A percentile compares a stretch with the other conserved stretches of the same genome.
Evolutionary conservation across 1,140 invertebrate genomes (phyloP).

Genomic region (Megalonaias nervosa): DNA sequence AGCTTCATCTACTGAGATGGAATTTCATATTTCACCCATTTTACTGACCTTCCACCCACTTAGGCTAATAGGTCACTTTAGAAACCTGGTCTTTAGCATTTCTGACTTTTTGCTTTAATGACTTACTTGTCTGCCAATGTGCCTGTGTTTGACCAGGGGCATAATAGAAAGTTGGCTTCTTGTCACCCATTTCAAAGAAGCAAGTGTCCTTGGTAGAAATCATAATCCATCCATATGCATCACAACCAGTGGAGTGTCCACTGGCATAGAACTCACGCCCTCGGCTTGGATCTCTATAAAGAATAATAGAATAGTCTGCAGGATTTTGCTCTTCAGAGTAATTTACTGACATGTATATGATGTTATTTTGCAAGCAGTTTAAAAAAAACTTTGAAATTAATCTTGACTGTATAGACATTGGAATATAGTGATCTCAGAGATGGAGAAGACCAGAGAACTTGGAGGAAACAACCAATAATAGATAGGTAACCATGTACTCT

Average conservation of each 20-base stretch:
- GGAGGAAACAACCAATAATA: too few species aligned
- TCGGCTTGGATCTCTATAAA: conserved; percentile 45
- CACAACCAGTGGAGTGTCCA: conserved; percentile 40
- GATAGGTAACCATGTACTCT: too few species aligned
- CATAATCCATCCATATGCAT: conserved; percentile 57
- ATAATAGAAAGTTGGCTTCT: conserved; percentile 56
- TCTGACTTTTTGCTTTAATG: neutral
- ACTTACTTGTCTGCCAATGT: conserved; percentile 48
- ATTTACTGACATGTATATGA: neutral
- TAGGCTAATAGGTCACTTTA: neutral
- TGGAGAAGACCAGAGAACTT: too few species aligned
- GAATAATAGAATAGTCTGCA: neutral
- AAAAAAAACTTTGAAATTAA: too few species aligned
- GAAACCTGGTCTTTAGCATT: neutral
- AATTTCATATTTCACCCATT: too few species aligned
- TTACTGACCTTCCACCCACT: neutral
- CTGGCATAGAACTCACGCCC: conserved; percentile 56
- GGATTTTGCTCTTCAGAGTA: neutral
- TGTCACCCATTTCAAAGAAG: conserved; percentile 46
- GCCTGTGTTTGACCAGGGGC: conserved; percentile 39
- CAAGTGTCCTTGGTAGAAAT: conserved; percentile 52
- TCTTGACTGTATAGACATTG: too few species aligned
- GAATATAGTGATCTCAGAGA: too few species aligned
- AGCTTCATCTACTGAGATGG: too few species aligned
- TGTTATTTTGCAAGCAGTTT: too few species aligned